Evolutionary conservation across 1,140 invertebrate species (phyloP), one percentile per base, ranked within the genome.

Genomic region (Episyrphus balteatus): DNA sequence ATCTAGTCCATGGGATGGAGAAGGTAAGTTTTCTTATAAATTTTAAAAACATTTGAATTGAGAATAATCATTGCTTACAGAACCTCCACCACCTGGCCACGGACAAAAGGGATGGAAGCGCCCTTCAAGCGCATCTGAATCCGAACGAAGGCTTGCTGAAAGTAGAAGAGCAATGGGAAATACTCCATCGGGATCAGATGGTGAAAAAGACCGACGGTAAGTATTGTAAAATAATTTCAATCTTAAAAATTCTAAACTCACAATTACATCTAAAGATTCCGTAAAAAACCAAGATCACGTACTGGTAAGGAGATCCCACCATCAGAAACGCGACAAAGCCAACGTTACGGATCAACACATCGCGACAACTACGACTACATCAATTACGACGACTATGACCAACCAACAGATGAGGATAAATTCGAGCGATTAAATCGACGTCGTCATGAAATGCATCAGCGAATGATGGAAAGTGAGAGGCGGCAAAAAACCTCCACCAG

Each of bases 41-140:
- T 40, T 30, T 17, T 11, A 15, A 32, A 21, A 18, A 17, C 34
- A 19, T 14, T 36, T 18, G 34, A 2, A 12, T 5, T 19, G 18
- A n/a, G 8, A 26, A 26, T 26, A 26, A 26, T 5, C 26, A 6
- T 47, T 42, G 63, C 58, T 44, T 50, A 50, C 14, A 71, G 71
- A 72, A 45, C 55, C 65, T 5, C 56, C 67, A 45, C 55, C 65
- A 5, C 56, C 67, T 5, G 54, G 71, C 10, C 68, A 74, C 5
- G 77, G 75, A 31, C 67, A 77, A 49, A 75, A 75, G 17, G 50
- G 77, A 55, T 79, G 78, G 47, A 79, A 80, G 52, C 68, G 80
- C 49, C 80, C 80, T 0, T 77, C 75, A 36, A 81, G 79, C 57
- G 79, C 79, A 1, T 71, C 73, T 2, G 73, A 75, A 51, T 70